Evolutionary conservation across 1,140 invertebrate species (phyloP).

Genomic region (Scylla paramamosain): DNA sequence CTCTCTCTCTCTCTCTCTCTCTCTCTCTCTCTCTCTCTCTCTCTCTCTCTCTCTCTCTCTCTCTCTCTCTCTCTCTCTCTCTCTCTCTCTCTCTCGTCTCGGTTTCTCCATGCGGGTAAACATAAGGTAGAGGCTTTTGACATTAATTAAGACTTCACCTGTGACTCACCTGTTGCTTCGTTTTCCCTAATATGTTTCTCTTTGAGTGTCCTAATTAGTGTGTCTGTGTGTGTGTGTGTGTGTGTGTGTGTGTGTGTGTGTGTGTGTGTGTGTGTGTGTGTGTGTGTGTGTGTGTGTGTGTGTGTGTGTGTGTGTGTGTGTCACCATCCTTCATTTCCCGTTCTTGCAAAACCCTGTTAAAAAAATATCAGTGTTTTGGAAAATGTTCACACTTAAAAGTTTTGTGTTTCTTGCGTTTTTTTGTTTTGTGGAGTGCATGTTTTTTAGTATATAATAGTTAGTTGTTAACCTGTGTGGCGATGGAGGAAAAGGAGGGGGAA

Average conservation of each 20-base stretch:
- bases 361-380: no score
- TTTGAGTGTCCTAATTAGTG: background rate
- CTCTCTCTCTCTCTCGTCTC: background rate
- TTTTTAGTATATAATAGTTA: no score
- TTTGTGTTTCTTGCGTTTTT: background rate
- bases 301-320: background rate
- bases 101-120: background rate
- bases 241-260: no score
- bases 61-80: no score
- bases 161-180: no score
- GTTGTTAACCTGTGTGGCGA: no score
- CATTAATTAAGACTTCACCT: no score
- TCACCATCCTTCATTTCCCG: background rate
- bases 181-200: no score
- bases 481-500: background rate
- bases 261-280: no score
- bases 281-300: conserved; percentile 28
- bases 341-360: background rate
- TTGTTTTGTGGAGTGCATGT: no score
- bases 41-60: background rate
- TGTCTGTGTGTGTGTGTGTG: no score
- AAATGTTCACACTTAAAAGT: background rate
- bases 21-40: background rate
- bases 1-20: background rate
- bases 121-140: no score